These are phyloP conservation scores for Romanomermis culicivorax DNA, from an alignment of 2,888 invertebrate genomes.

Conservation along the genomic window DNA sequence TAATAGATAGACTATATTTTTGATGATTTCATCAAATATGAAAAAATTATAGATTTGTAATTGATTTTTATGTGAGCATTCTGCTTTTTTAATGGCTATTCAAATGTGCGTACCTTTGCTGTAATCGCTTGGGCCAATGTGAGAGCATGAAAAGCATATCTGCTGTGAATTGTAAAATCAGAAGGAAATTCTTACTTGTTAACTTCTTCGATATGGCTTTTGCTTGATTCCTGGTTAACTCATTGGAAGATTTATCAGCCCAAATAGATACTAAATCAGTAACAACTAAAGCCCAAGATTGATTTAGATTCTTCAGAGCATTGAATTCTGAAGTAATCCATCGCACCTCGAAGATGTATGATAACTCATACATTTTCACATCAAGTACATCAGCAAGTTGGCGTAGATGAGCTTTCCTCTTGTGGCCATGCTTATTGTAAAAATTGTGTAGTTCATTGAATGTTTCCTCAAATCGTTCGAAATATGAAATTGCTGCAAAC, in stretches of 20 bases:
- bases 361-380: background rate
- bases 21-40: no score
- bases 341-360: conserved; percentile 2
- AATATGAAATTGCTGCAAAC: background rate
- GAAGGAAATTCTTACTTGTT: background rate
- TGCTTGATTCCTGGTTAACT: background rate
- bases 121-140: background rate
- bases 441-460: background rate
- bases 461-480: background rate
- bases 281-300: background rate
- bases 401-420: background rate
- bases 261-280: background rate
- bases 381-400: background rate
- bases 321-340: background rate
- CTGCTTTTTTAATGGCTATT: no score
- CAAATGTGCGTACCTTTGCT: no score
- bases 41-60: no score
- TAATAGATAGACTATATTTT: no score
- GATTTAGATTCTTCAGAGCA: background rate
- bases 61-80: no score
- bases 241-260: background rate
- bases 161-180: background rate
- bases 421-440: background rate
- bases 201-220: background rate
- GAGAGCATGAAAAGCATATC: background rate